Evolutionary conservation across 1,140 invertebrate genomes (phyloP).

Genomic region (Asobara japonica): DNA sequence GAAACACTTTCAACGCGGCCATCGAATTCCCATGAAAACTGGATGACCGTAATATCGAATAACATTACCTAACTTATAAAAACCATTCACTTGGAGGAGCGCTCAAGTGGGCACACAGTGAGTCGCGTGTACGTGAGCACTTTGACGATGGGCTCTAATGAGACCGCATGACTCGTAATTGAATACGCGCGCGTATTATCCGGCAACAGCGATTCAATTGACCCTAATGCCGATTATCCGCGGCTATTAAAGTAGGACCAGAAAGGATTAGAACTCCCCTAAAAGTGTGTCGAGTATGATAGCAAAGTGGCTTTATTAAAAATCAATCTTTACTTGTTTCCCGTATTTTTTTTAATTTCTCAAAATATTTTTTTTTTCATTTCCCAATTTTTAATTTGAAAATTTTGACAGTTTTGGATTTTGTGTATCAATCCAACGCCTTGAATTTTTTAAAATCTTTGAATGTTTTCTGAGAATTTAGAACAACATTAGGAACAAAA

Average conservation of each 20-base stretch:
- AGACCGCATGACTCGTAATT: not conserved
- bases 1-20: not conserved
- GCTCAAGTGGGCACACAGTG: conserved; percentile 1
- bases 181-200: not conserved
- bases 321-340: no score
- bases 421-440: no score
- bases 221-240: conserved; percentile 3
- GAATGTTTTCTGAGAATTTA: no score
- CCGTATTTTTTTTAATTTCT: no score
- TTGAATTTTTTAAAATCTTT: no score
- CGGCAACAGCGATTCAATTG: not conserved
- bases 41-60: not conserved
- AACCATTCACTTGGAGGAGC: not conserved
- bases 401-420: no score
- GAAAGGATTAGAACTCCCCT: no score
- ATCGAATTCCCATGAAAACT: not conserved
- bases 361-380: no score
- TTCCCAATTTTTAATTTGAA: no score
- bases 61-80: not conserved
- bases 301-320: no score
- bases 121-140: conserved; percentile 1
- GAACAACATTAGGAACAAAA: no score
- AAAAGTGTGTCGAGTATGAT: no score
- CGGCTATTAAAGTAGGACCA: not conserved
- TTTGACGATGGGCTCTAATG: conserved; percentile 1